A percentile compares a stretch with the other conserved stretches of the same genome.
Conservation (phyloP, 1,140 invertebrate genomes). For the Oncopodura yosiiana region DNA sequence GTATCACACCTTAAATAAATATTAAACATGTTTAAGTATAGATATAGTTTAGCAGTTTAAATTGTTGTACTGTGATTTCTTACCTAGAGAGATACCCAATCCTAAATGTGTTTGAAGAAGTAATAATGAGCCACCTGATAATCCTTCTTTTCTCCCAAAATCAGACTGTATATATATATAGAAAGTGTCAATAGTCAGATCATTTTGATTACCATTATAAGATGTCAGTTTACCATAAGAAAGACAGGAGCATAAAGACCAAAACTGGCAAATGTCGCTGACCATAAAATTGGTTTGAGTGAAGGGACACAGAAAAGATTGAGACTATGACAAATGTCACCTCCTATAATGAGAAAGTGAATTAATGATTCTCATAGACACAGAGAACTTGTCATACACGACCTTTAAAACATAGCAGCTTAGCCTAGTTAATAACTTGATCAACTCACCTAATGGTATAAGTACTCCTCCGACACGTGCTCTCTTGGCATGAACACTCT, state of each 20-base stretch:
- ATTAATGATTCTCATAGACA: background rate
- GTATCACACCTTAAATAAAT: conserved; percentile 7
- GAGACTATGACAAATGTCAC: conserved; percentile 34
- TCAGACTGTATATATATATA: conserved; percentile 23
- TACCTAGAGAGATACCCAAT: conserved; percentile 29
- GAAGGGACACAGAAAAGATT: conserved; percentile 33
- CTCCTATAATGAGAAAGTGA: conserved; percentile 21
- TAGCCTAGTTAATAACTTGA: no score
- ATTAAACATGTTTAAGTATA: background rate
- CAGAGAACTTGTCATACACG: no score
- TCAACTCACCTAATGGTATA: no score
- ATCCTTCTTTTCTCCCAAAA: conserved; percentile 31
- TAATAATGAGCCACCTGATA: conserved; percentile 27
- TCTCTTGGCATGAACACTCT: no score
- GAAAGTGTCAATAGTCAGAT: background rate
- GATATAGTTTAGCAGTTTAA: background rate
- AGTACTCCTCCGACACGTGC: no score
- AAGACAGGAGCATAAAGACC: conserved; percentile 34
- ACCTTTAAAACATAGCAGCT: no score
- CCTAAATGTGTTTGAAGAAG: conserved; percentile 34
- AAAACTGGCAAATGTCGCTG: conserved; percentile 27
- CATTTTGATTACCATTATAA: background rate
- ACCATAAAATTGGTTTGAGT: conserved; percentile 33
- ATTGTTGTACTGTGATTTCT: conserved; percentile 3
- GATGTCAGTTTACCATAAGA: conserved; percentile 27